Evolutionary conservation across 2,797 vertebrate species (phyloP), one percentile per base, ranked within the genome.

Genomic region (Loris lydekkerianus): DNA sequence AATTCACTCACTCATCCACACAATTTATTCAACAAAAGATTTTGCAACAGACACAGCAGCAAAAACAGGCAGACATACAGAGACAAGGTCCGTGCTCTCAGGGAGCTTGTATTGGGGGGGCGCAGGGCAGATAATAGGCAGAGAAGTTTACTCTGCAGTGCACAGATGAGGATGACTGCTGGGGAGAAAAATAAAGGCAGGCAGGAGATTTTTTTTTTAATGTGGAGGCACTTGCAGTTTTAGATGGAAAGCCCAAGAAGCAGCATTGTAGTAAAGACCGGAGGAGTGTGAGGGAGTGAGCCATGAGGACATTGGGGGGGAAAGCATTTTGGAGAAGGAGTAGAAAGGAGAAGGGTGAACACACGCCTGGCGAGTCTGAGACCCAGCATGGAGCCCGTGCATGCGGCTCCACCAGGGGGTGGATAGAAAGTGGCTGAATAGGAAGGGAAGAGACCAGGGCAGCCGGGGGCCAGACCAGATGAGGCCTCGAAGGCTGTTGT

Each of bases 401-500:
- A 34, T 53, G 49, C 15, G 49, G 49, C 14, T 53, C 49, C 49
- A 17, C 49, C 14, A 15, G 15, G 49, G 49, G 49, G 14, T 53
- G 49, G 49, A 53, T 53, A 53, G 11, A 13, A 11, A 14, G 20
- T 2, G 11, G 21, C 34, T 65, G 3, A 0, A 1, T 21, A 18
- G 67, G 40, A 70, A 87, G n/a, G 34, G 34, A 37, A 40, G 73
- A 86, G 25, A 15, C 10, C 11, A 37, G 3, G 4, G 3, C 21
- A 56, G 21, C 34, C 14, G 80, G 53, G 13, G 7, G 7, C 25
- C 9, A 18, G 43, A 14, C 1, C 63, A 8, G 0, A 0, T 1
- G 20, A 63, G 25, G 20, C 65, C 61, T n/a, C 7, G 43, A 53
- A 31, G 75, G 18, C 25, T 18, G 0, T 31, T 0, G 0, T 7